Percentiles rank a stretch among this genome's conserved stretches.
These are phyloP conservation scores for Drosophila fuyamai DNA, from an alignment of 1,140 invertebrate species.

Conservation along the genomic window DNA sequence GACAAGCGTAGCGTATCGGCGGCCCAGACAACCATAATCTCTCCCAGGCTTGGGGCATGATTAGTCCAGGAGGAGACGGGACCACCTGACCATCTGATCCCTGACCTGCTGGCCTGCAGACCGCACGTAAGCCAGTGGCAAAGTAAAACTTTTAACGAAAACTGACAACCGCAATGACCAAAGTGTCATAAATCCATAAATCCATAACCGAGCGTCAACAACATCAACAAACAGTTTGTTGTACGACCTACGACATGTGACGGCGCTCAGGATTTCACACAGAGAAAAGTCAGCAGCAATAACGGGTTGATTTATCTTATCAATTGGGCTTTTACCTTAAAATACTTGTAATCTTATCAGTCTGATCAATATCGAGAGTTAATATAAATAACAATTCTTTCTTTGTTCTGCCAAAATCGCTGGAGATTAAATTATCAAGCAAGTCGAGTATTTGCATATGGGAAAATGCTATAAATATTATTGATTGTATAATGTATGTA, in stretches of 20 bases:
- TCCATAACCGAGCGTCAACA: constrained; percentile 82
- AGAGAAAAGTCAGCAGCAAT: neutral
- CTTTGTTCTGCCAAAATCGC: neutral
- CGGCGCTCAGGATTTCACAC: constrained; percentile 9
- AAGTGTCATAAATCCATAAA: constrained; percentile 83
- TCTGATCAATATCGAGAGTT: neutral
- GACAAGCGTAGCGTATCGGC: constrained; percentile 48
- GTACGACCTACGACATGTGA: constrained; percentile 78
- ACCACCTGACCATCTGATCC: neutral
- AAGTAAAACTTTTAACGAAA: constrained; percentile 74
- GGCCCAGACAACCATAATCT: constrained; percentile 45
- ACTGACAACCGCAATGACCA: constrained; percentile 81
- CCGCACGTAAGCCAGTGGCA: constrained; percentile 45
- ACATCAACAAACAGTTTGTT: constrained; percentile 77
- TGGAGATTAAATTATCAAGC: neutral
- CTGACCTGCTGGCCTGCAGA: constrained; percentile 8
- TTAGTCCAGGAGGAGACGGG: constrained; percentile 31
- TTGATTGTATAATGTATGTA: no score
- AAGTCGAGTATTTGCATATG: no score
- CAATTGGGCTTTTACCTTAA: neutral
- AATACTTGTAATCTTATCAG: constrained; percentile 2
- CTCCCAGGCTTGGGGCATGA: constrained; percentile 33
- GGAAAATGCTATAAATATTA: no score
- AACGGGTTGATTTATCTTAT: constrained; percentile 19
- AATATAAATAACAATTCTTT: neutral